phyloP scores from a whole-genome alignment of 2,113 vertebrate genomes.

The Pseudonaja textilis region DNA sequence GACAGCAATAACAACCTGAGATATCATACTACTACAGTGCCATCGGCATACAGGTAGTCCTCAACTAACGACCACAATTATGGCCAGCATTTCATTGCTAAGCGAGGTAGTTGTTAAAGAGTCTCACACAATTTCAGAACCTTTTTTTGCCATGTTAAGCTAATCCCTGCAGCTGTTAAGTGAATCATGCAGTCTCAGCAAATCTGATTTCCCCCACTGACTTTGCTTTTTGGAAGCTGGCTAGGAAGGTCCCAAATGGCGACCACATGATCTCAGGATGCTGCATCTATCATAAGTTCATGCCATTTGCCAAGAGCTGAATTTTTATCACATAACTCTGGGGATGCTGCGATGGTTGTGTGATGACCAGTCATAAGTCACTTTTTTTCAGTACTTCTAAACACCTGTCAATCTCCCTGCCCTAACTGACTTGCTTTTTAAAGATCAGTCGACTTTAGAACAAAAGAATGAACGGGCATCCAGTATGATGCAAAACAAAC shows the following conservation, averaged over 20 bases:
- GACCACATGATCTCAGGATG: not conserved
- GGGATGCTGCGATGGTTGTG: not conserved
- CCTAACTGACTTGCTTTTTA: not conserved
- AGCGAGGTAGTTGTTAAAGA: not conserved
- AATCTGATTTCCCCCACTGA: not conserved
- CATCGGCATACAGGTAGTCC: not conserved
- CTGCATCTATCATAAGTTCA: not conserved
- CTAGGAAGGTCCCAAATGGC: not conserved
- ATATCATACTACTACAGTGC: not conserved
- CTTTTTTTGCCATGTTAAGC: not conserved
- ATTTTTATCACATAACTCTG: not conserved
- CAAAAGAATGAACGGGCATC: not conserved
- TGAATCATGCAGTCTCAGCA: not conserved
- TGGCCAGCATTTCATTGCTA: not conserved
- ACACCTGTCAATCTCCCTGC: not conserved
- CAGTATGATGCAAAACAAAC: not conserved
- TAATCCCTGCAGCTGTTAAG: not conserved
- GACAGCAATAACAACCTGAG: not conserved
- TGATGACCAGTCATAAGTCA: too few species aligned
- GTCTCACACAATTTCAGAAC: not conserved
- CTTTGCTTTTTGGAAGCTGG: not conserved
- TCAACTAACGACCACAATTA: not conserved
- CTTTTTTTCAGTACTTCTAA: not conserved
- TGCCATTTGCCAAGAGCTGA: not conserved
- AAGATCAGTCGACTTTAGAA: not conserved